phyloP scores from a whole-genome alignment of 1,140 invertebrate genomes.

The Cyclina sinensis region DNA sequence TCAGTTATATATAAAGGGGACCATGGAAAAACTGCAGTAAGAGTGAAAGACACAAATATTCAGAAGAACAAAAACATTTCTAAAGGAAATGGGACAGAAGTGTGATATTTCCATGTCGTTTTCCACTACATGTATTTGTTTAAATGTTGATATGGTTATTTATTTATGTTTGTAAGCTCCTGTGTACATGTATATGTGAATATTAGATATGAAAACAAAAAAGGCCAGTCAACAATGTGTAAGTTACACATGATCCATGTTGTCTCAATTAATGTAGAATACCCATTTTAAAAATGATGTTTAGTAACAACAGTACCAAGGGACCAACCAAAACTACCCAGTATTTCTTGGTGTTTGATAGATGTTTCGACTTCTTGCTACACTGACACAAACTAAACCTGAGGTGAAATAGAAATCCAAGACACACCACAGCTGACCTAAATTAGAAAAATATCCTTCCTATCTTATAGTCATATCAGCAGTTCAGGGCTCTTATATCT shows the following conservation, averaged over 20 bases:
- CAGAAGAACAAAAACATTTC: conserved; percentile 63
- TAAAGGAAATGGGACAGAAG: conserved; percentile 77
- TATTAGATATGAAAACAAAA: not conserved
- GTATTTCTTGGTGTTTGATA: too few species aligned
- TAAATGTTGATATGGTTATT: conserved; percentile 23
- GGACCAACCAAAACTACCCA: too few species aligned
- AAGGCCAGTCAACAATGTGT: not conserved
- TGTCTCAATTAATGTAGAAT: not conserved
- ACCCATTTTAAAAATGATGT: too few species aligned
- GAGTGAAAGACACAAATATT: conserved; percentile 70
- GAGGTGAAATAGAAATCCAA: too few species aligned
- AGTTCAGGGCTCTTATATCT: too few species aligned
- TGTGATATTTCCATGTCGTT: conserved; percentile 50
- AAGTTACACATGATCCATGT: not conserved
- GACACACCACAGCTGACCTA: too few species aligned
- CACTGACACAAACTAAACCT: too few species aligned
- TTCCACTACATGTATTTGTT: not conserved
- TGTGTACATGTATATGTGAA: not conserved
- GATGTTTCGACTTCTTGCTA: too few species aligned
- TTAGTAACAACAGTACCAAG: too few species aligned
- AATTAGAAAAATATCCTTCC: too few species aligned
- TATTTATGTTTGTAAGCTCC: conserved; percentile 4
- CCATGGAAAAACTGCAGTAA: conserved; percentile 52
- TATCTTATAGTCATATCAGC: too few species aligned
- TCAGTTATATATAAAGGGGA: conserved; percentile 59